Evolutionary conservation across 2,888 invertebrate species (phyloP).

Genomic region (Deilephila porcellus): DNA sequence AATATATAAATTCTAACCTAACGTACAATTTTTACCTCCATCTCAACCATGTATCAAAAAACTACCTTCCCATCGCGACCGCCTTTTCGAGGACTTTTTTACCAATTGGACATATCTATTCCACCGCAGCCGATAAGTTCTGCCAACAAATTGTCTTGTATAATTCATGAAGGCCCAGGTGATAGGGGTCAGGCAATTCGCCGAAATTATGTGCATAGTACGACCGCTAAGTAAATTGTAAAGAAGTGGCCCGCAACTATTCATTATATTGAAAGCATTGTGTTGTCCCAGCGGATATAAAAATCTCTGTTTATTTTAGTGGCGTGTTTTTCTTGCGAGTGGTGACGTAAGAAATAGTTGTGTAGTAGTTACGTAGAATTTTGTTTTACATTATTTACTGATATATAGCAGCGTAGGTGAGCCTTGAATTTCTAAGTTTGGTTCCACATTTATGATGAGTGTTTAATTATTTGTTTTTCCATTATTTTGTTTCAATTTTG

Average conservation of each 20-base stretch:
- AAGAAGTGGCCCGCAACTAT: conserved; percentile 49
- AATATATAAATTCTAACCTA: background rate
- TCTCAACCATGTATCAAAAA: background rate
- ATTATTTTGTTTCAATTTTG: no score
- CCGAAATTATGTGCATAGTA: conserved; percentile 65
- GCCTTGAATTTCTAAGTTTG: no score
- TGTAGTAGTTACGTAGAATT: no score
- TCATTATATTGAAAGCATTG: conserved; percentile 68
- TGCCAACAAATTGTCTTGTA: conserved; percentile 69
- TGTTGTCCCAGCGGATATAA: conserved; percentile 47
- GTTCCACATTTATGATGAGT: no score
- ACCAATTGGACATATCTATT: conserved; percentile 43
- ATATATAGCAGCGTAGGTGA: no score
- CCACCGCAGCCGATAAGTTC: conserved; percentile 62
- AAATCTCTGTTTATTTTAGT: conserved; percentile 31
- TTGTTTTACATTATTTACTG: no score
- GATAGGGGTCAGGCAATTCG: conserved; percentile 63
- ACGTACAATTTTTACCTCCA: background rate
- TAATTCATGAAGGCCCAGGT: conserved; percentile 73
- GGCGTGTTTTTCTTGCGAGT: background rate
- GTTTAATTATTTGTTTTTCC: no score
- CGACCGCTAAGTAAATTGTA: conserved; percentile 44
- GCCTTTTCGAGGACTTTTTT: conserved; percentile 10
- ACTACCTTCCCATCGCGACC: background rate
- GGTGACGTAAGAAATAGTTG: conserved; percentile 7